Percentiles rank a stretch among this genome's conserved stretches.
Conservation (phyloP, 2,113 vertebrate species). For the Corvus hawaiiensis region DNA sequence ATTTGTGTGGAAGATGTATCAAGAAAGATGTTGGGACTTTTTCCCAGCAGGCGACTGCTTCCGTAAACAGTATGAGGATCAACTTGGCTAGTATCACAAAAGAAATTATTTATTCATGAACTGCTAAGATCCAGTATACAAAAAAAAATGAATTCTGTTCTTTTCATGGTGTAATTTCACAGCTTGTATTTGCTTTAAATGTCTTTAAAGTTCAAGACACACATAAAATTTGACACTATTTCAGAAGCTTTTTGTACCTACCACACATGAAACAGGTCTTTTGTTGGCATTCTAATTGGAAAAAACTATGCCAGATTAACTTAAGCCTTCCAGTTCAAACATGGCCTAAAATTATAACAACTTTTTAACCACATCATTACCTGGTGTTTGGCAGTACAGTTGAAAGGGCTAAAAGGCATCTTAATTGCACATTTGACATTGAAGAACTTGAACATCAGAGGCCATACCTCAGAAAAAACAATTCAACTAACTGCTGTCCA, state of each 20-base stretch:
- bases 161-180: conserved; percentile 11
- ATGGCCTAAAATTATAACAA: background rate
- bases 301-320: background rate
- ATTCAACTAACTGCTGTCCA: conserved; percentile 52
- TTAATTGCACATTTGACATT: conserved; percentile 40
- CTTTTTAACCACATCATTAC: background rate
- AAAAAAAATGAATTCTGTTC: background rate
- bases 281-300: background rate
- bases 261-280: background rate
- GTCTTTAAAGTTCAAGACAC: conserved; percentile 28
- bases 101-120: background rate
- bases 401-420: conserved; percentile 58
- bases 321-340: background rate
- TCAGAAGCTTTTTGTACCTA: conserved; percentile 35
- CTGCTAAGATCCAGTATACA: background rate
- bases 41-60: conserved; percentile 98
- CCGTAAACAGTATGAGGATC: conserved; percentile 97
- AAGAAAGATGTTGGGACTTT: conserved; percentile 97
- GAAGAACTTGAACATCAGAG: conserved; percentile 55
- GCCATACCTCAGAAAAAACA: conserved; percentile 12
- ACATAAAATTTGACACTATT: background rate
- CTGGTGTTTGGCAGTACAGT: background rate
- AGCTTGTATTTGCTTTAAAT: conserved; percentile 41
- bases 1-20: conserved; percentile 99
- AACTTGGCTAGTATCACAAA: conserved; percentile 78